These are phyloP conservation scores for Epizoanthus scotinus DNA, from an alignment of 92 coral and sea anemone genomes.

Conservation along the genomic window DNA sequence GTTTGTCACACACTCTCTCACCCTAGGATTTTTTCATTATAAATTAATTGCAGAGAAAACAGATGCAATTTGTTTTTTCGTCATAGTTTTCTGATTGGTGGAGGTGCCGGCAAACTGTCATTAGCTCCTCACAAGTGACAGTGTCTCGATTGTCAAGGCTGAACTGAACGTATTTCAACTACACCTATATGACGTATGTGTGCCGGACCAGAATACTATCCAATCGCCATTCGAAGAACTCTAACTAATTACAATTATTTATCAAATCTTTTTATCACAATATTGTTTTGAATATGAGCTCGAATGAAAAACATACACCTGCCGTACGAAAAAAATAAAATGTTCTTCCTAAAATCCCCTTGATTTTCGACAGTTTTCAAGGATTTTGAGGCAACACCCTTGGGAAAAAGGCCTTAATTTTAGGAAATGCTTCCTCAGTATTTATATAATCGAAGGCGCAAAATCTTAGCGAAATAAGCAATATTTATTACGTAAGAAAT, in stretches of 20 bases:
- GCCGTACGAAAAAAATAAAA: conserved; percentile 45
- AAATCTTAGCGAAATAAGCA: conserved; percentile 14
- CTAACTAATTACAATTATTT: conserved; percentile 87
- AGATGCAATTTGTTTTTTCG: conserved; percentile 67
- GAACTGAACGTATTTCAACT: conserved; percentile 61
- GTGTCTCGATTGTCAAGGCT: conserved; percentile 55
- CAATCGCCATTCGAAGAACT: conserved; percentile 72
- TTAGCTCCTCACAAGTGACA: conserved; percentile 50
- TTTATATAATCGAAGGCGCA: neutral
- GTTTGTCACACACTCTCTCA: conserved; percentile 41
- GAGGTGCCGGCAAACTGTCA: conserved; percentile 60
- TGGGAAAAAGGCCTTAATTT: conserved; percentile 9
- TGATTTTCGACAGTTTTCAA: neutral
- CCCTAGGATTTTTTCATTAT: conserved; percentile 65
- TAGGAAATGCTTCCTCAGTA: neutral
- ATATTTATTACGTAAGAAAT: conserved; percentile 23
- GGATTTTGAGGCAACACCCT: conserved; percentile 36
- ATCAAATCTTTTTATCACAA: conserved; percentile 88
- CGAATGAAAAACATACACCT: conserved; percentile 72
- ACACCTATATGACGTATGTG: conserved; percentile 48
- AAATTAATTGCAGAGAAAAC: conserved; percentile 83
- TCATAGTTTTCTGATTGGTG: conserved; percentile 56
- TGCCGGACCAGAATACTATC: conserved; percentile 64
- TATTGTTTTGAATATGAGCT: conserved; percentile 73
- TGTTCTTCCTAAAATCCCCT: conserved; percentile 35